phyloP scores from a whole-genome alignment of 2,888 invertebrate species.

The Dryocosmus kuriphilus region DNA sequence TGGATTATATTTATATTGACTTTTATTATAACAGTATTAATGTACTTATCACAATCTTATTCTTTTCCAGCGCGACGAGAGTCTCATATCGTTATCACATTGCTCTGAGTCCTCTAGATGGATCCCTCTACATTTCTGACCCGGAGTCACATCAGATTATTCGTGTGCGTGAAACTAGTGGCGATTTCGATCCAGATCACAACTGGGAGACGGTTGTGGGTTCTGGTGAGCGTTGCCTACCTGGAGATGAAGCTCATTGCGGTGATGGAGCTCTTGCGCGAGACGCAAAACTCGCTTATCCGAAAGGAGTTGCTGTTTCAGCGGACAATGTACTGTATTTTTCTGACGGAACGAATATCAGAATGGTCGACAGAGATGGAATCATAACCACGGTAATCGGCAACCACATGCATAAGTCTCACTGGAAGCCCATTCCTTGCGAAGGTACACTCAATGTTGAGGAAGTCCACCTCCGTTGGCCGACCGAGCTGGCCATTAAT shows the following conservation, averaged over 20 bases:
- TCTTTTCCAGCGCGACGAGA: constrained; percentile 86
- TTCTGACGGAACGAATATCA: constrained; percentile 96
- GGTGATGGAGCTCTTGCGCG: constrained; percentile 96
- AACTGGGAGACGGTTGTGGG: constrained; percentile 98
- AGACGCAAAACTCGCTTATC: constrained; percentile 96
- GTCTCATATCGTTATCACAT: constrained; percentile 98
- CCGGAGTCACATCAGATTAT: constrained; percentile 97
- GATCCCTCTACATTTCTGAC: constrained; percentile 95
- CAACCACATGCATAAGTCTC: constrained; percentile 94
- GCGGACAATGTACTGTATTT: constrained; percentile 95
- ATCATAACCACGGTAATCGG: constrained; percentile 95
- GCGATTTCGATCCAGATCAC: constrained; percentile 90
- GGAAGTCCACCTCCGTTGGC: constrained; percentile 96
- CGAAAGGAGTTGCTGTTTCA: constrained; percentile 97
- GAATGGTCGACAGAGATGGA: constrained; percentile 95
- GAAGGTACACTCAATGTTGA: constrained; percentile 94
- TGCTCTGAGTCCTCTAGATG: constrained; percentile 96
- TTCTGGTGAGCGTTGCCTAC: constrained; percentile 94
- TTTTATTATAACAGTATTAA: neutral
- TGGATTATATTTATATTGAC: constrained; percentile 14
- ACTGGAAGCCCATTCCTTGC: constrained; percentile 96
- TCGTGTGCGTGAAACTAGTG: constrained; percentile 89
- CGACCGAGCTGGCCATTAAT: constrained; percentile 95
- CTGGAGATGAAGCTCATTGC: constrained; percentile 96
- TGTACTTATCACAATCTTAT: constrained; percentile 4